Percentiles rank a stretch among this genome's conserved stretches.
Evolutionary conservation across 2,888 invertebrate genomes (phyloP).

Genomic region (Sesia apiformis): DNA sequence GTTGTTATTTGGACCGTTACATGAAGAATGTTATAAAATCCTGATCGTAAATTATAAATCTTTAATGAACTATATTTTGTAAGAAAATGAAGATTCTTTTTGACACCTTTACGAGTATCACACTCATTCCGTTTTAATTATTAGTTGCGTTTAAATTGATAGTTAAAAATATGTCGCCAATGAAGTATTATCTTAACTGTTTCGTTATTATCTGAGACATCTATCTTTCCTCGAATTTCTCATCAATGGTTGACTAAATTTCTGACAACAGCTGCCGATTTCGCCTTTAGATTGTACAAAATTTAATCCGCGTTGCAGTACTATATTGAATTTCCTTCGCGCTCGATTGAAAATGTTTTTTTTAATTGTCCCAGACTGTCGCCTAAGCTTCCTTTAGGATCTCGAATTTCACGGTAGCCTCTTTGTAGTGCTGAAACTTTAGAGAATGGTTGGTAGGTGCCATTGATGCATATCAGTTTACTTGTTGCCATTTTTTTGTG

Average conservation of each 20-base stretch:
- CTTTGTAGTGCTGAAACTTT: slow-evolving; percentile 53
- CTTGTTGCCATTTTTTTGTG: slow-evolving; percentile 27
- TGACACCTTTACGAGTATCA: too few relatives aligned
- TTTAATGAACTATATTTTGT: neutral
- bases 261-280: slow-evolving; percentile 63
- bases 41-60: neutral
- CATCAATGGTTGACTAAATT: slow-evolving; percentile 47
- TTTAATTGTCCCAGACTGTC: slow-evolving; percentile 54
- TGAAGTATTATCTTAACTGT: neutral
- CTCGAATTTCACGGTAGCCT: slow-evolving; percentile 68
- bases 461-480: slow-evolving; percentile 46
- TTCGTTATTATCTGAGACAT: neutral
- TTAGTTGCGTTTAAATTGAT: too few relatives aligned
- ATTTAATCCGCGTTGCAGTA: slow-evolving; percentile 62
- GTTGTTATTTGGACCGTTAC: slow-evolving; percentile 17
- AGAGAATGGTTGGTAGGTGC: slow-evolving; percentile 40
- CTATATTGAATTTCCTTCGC: slow-evolving; percentile 66
- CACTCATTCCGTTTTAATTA: too few relatives aligned
- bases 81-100: neutral
- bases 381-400: slow-evolving; percentile 57
- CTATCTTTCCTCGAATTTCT: slow-evolving; percentile 31
- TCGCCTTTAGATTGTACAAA: slow-evolving; percentile 61
- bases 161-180: too few relatives aligned
- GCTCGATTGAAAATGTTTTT: slow-evolving; percentile 59
- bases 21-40: neutral